These are phyloP conservation scores for Glyptemys insculpta DNA, from an alignment of 2,797 vertebrate species.

Conservation along the genomic window DNA sequence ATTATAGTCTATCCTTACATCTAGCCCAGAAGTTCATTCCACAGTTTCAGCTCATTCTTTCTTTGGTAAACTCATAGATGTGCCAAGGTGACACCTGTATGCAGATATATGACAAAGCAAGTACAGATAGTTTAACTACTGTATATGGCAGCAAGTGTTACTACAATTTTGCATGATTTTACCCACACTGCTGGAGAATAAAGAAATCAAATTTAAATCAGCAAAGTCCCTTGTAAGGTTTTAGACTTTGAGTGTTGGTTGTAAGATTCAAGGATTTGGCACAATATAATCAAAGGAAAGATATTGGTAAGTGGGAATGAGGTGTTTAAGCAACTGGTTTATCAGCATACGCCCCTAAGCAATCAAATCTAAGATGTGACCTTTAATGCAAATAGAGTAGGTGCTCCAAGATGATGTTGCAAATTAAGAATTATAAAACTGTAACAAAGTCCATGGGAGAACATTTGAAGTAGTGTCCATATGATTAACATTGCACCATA, in stretches of 20 bases:
- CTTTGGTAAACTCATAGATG: not conserved
- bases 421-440: slow-evolving; percentile 31
- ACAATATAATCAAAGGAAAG: slow-evolving; percentile 25
- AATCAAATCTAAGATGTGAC: not conserved
- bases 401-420: not conserved
- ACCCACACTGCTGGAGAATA: not conserved
- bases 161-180: not conserved
- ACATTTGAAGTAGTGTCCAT: not conserved
- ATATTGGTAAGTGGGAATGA: not conserved
- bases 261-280: slow-evolving; percentile 3
- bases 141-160: not conserved
- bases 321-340: not conserved
- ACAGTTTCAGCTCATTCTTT: not conserved
- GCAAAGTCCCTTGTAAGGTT: not conserved
- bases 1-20: not conserved
- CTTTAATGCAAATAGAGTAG: slow-evolving; percentile 4
- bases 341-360: not conserved
- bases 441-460: not conserved
- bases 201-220: slow-evolving; percentile 1
- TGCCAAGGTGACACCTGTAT: not conserved
- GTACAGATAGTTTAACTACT: not conserved
- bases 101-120: not conserved
- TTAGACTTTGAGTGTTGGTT: not conserved
- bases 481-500: not conserved
- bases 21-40: not conserved